Percentiles rank a stretch among this genome's conserved stretches.
phyloP scores from a whole-genome alignment of 2,113 vertebrate species.

The Jacana jacana region DNA sequence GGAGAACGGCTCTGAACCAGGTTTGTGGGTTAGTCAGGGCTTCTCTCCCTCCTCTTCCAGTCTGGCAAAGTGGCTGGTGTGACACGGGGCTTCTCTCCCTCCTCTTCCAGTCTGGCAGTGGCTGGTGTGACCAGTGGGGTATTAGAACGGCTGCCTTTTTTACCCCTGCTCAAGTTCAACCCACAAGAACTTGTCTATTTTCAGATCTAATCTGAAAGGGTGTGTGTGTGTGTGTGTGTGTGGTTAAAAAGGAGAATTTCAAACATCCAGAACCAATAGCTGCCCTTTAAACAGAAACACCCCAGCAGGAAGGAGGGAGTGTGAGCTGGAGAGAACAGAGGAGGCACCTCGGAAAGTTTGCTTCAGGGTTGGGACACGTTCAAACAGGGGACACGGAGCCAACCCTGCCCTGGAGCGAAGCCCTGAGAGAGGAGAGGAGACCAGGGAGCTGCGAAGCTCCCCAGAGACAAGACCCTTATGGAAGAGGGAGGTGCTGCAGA shows the following conservation, averaged over 20 bases:
- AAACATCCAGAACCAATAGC: background rate
- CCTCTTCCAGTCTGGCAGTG: background rate
- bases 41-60: background rate
- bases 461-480: background rate
- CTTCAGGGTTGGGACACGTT: background rate
- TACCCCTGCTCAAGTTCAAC: background rate
- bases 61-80: fast-evolving
- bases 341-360: background rate
- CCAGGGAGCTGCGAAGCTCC: background rate
- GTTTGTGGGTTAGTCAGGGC: background rate
- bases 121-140: fast-evolving
- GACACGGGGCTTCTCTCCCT: background rate
- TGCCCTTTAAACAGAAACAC: background rate
- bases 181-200: background rate
- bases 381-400: fast-evolving
- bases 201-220: background rate
- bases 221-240: too few relatives aligned
- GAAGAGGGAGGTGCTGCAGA: background rate
- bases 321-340: background rate
- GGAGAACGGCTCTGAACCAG: background rate
- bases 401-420: fast-evolving
- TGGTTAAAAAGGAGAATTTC: background rate
- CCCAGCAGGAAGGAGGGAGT: background rate
- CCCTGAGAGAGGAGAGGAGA: background rate
- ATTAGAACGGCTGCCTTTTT: background rate